A percentile compares a stretch with the other conserved stretches of the same genome.
Evolutionary conservation across 2,113 vertebrate genomes (phyloP).

Genomic region (Climacteris rufus): DNA sequence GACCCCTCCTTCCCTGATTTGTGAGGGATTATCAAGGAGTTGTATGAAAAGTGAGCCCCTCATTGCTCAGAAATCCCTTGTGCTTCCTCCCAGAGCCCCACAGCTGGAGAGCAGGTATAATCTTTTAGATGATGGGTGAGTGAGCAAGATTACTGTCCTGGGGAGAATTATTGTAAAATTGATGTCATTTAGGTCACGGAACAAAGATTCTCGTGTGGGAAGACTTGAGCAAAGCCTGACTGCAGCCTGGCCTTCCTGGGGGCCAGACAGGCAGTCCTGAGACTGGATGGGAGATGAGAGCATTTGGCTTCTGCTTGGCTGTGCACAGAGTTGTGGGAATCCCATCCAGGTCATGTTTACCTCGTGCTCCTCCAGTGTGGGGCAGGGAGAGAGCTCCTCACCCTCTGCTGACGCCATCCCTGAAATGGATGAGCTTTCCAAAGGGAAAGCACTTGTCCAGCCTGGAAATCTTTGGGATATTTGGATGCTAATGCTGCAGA

Average conservation of each 20-base stretch:
- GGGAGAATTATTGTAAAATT: neutral
- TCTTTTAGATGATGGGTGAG: neutral
- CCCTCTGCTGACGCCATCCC: neutral
- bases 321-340: fast-evolving
- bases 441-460: neutral
- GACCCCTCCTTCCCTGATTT: neutral
- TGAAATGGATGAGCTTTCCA: neutral
- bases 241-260: neutral
- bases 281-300: neutral
- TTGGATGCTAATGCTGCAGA: neutral
- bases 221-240: neutral
- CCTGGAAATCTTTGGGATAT: neutral
- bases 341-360: neutral
- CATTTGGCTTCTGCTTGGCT: neutral
- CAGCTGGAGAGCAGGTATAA: neutral
- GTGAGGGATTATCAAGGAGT: neutral
- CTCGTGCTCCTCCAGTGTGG: neutral
- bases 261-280: neutral
- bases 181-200: neutral
- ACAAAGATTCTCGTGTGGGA: neutral
- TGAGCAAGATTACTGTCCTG: neutral
- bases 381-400: neutral
- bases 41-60: neutral
- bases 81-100: neutral
- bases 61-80: neutral